Percentiles rank a stretch among this genome's conserved stretches.
phyloP scores from a whole-genome alignment of 23 tunicate genomes.

The Phallusia fumigata region DNA sequence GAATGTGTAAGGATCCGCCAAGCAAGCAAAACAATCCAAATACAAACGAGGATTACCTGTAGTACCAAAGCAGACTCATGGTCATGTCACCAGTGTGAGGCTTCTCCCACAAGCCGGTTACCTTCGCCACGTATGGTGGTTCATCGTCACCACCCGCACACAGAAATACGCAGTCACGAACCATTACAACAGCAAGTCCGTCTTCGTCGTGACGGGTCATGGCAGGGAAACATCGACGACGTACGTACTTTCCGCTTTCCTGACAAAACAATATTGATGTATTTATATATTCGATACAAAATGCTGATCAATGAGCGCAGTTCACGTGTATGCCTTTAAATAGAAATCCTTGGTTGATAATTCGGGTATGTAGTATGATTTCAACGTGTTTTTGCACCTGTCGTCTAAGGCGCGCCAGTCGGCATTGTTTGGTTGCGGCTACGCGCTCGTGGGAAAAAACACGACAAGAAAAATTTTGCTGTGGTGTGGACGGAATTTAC shows the following conservation, averaged over 20 bases:
- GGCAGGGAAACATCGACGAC: constrained; percentile 70
- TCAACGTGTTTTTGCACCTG: too few relatives aligned
- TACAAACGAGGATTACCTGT: constrained; percentile 50
- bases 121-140: constrained; percentile 74
- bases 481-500: too few relatives aligned
- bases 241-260: constrained; percentile 58
- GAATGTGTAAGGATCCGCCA: too few relatives aligned
- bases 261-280: neutral
- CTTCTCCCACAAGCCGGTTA: constrained; percentile 72
- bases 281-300: too few relatives aligned
- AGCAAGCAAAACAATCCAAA: neutral
- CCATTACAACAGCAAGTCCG: constrained; percentile 47
- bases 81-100: constrained; percentile 61
- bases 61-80: constrained; percentile 82
- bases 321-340: too few relatives aligned
- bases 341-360: too few relatives aligned
- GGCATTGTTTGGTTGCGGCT: too few relatives aligned
- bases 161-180: constrained; percentile 79
- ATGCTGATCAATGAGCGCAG: too few relatives aligned
- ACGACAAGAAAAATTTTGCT: too few relatives aligned
- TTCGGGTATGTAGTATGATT: too few relatives aligned
- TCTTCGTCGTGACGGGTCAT: constrained; percentile 54
- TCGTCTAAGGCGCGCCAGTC: too few relatives aligned
- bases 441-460: too few relatives aligned
- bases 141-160: constrained; percentile 59